phyloP scores from a whole-genome alignment of 2,113 vertebrate genomes.

The Bubo blakistoni region DNA sequence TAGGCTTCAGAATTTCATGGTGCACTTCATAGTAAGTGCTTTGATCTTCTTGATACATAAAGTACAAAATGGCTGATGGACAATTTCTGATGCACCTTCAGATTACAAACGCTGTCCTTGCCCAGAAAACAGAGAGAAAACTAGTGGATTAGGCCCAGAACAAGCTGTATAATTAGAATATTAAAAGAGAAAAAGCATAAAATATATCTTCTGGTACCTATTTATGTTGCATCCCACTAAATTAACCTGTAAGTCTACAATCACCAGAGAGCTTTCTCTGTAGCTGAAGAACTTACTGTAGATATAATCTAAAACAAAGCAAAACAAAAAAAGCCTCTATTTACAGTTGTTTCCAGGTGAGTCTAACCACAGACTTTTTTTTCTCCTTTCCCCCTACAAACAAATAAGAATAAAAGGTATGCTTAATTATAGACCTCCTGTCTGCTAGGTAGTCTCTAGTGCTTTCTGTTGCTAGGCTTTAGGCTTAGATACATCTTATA shows the following conservation, averaged over 20 bases:
- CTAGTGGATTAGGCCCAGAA: background rate
- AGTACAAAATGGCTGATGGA: background rate
- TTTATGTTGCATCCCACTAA: background rate
- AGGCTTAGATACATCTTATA: background rate
- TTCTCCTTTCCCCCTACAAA: conserved; percentile 17
- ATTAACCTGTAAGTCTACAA: background rate
- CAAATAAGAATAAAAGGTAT: conserved; percentile 56
- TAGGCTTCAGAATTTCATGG: conserved; percentile 31
- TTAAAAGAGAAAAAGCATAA: background rate
- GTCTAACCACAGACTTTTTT: conserved; percentile 54
- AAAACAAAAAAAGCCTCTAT: background rate
- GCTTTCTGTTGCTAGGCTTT: conserved; percentile 36
- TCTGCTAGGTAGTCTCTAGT: conserved; percentile 31
- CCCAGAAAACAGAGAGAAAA: background rate
- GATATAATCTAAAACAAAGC: background rate
- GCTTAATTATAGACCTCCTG: background rate
- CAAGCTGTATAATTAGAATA: background rate
- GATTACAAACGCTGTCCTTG: background rate
- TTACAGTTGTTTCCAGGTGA: conserved; percentile 18
- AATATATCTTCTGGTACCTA: background rate
- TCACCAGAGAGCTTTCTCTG: background rate
- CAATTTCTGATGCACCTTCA: background rate
- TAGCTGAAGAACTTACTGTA: background rate
- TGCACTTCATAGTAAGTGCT: background rate
- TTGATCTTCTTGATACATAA: conserved; percentile 22